Percentiles rank a stretch among this genome's conserved stretches.
These are phyloP conservation scores for Syngnathus scovelli DNA, from an alignment of 2,113 vertebrate genomes.

Conservation along the genomic window DNA sequence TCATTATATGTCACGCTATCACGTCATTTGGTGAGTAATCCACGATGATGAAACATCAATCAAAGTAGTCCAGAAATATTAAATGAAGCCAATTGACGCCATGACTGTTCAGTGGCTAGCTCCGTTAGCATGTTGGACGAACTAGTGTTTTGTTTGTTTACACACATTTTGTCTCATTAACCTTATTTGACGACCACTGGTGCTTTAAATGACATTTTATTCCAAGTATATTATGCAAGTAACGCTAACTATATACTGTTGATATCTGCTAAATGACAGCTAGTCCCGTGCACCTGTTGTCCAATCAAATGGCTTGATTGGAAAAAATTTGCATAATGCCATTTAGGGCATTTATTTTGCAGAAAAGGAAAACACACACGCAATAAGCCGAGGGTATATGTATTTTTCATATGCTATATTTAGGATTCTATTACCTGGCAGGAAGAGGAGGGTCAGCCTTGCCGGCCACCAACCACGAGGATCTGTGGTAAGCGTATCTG, in stretches of 20 bases:
- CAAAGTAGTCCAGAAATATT: background rate
- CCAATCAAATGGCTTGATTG: background rate
- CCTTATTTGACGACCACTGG: background rate
- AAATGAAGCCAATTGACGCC: background rate
- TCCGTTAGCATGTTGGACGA: background rate
- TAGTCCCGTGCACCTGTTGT: background rate
- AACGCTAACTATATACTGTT: too few species aligned
- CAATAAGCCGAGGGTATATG: background rate
- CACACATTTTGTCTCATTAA: background rate
- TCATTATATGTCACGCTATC: background rate
- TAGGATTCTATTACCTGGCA: constrained; percentile 70
- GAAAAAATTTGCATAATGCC: background rate
- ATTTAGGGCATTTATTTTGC: background rate
- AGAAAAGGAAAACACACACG: background rate
- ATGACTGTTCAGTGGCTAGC: too few species aligned
- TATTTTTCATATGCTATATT: too few species aligned
- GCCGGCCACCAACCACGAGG: constrained; percentile 96
- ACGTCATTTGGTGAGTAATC: background rate
- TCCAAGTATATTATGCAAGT: background rate
- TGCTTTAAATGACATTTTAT: background rate
- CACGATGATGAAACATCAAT: background rate
- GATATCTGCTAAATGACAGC: background rate
- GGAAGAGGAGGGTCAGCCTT: constrained; percentile 96
- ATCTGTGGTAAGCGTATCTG: constrained; percentile 95
- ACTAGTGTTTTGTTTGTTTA: background rate